Base-by-base conservation (phyloP, 2,113 vertebrate genomes). In the Rhinoptilus africanus region DNA sequence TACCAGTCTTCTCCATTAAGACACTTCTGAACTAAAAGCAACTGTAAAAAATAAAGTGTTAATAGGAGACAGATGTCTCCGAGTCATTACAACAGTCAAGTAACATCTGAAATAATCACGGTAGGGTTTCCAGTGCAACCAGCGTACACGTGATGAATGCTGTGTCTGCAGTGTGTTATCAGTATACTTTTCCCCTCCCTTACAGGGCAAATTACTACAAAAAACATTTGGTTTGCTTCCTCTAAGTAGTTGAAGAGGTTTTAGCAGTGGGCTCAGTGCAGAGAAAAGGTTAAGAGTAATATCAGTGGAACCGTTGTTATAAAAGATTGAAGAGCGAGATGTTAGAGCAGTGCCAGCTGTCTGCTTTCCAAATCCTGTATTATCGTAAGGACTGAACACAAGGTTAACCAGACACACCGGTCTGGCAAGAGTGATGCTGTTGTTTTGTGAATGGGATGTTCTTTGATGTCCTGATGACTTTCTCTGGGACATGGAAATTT, bases 291-390 rank as follows among this genome's bases (percentile, higher is more conserved):
- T 94, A 79, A 95, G 89, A 37, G 48, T 93, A 96, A 19, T 93
- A 91, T 87, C 91, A 75, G 72, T 92, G 67, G 82, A 94, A 74
- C 86, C 9, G 43, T 90, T 97, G 74, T 96, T 96, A 62, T 60
- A 62, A 97, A 97, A 97, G 92, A 93, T 87, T 88, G 97, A 97
- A 95, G 90, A 88, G 85, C 89, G 68, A 92, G 93, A 94, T 80
- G 81, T 83, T 90, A 39, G 54, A 85, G 56, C 72, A 35, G 71
- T 95, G 98, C 98, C 98, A 98, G 97, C 97, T 98, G 98, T 98
- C 96, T 45, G 48, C 96, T 95, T 97, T 98, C 98, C 98, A 98
- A 91, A 94, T 45, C 22, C 72, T 1, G 43, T 93, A 93, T 98
- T 97, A 96, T 96, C 96, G 2, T 86, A 92, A 96, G 95, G 88